A percentile compares a stretch with the other conserved stretches of the same genome.
phyloP scores from a whole-genome alignment of 2,888 invertebrate genomes.

The Rhabditophanes sp. region DNA sequence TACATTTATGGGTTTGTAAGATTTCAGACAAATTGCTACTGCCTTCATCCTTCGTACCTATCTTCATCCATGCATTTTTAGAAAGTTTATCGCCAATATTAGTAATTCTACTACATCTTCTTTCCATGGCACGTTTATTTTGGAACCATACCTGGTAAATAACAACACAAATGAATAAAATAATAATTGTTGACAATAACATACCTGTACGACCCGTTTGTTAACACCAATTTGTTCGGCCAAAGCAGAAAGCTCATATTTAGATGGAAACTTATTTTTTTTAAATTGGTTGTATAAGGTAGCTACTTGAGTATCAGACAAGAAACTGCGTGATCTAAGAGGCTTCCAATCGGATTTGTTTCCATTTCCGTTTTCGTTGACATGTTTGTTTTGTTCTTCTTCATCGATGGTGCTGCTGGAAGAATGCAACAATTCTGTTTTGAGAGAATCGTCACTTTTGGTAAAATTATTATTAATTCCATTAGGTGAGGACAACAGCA shows the following conservation, averaged over 20 bases:
- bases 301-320: slow-evolving; percentile 79
- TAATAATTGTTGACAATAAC: no score
- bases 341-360: slow-evolving; percentile 14
- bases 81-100: no score
- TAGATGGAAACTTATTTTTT: slow-evolving; percentile 75
- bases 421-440: neutral
- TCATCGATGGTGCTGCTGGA: slow-evolving; percentile 2
- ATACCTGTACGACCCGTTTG: slow-evolving; percentile 56
- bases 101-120: no score
- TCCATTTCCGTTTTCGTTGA: slow-evolving; percentile 6
- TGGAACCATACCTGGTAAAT: slow-evolving; percentile 76
- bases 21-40: no score
- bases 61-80: no score
- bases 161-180: no score
- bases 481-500: no score
- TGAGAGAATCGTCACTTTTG: slow-evolving; percentile 1
- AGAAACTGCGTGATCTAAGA: slow-evolving; percentile 71
- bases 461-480: neutral
- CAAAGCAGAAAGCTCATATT: slow-evolving; percentile 76
- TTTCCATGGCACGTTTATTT: slow-evolving; percentile 63
- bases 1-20: no score
- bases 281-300: slow-evolving; percentile 75
- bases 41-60: no score
- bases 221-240: slow-evolving; percentile 58
- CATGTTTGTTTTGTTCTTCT: slow-evolving; percentile 1